phyloP scores from a whole-genome alignment of 2,113 vertebrate genomes.

The Typhlomys cinereus region DNA sequence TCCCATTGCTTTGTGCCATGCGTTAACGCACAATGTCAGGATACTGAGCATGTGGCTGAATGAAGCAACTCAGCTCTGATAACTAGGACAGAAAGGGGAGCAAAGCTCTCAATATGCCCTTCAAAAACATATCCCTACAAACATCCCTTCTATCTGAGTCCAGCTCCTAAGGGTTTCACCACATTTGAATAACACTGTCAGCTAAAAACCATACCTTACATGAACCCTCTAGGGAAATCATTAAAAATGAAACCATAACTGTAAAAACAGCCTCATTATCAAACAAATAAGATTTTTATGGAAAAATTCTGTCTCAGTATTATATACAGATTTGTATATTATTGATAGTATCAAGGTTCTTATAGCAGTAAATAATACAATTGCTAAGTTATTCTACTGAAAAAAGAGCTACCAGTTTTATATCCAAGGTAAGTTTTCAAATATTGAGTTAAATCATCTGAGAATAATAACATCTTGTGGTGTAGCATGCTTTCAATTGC shows the following conservation, averaged over 20 bases:
- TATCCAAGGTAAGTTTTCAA: neutral
- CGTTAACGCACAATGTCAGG: neutral
- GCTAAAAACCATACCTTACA: neutral
- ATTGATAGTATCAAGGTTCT: neutral
- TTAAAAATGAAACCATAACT: neutral
- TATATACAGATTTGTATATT: no score
- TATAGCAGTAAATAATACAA: neutral
- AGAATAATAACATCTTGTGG: neutral
- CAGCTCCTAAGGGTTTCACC: neutral
- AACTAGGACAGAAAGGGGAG: no score
- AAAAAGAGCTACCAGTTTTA: neutral
- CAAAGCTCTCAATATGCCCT: no score
- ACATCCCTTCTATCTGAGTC: neutral
- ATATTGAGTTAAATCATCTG: neutral
- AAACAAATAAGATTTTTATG: no score
- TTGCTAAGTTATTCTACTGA: neutral
- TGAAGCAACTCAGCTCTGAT: no score
- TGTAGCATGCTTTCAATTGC: neutral
- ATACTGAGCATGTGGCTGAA: no score
- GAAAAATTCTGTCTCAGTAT: neutral
- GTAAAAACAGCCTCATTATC: neutral
- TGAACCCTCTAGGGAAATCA: neutral
- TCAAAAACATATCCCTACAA: neutral
- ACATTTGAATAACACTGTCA: neutral
- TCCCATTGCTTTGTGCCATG: neutral